Percentiles rank a stretch among this genome's conserved stretches.
phyloP scores from a whole-genome alignment of 2,113 vertebrate species.

The Gila orcuttii region DNA sequence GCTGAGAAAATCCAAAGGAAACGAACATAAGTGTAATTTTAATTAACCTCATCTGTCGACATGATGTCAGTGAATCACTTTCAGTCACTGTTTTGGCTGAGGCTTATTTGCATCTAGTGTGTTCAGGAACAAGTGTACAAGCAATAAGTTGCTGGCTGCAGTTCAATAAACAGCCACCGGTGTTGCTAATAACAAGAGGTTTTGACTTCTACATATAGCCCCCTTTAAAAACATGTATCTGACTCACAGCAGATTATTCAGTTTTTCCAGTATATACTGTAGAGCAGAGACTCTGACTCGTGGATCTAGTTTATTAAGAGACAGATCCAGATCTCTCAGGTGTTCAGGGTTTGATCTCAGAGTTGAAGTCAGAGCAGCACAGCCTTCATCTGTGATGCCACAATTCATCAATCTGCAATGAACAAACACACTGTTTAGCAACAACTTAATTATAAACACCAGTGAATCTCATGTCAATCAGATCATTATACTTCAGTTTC shows the following conservation, averaged over 20 bases:
- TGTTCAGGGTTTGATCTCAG: neutral
- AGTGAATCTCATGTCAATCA: neutral
- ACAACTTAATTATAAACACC: neutral
- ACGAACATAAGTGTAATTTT: too few species aligned
- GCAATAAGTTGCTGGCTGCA: too few species aligned
- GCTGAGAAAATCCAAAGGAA: too few species aligned
- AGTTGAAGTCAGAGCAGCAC: neutral
- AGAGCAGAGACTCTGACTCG: neutral
- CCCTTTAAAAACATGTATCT: neutral
- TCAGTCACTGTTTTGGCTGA: too few species aligned
- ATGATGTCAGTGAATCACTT: too few species aligned
- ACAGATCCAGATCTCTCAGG: neutral
- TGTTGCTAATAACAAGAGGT: too few species aligned
- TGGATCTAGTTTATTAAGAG: neutral
- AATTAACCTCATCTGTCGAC: too few species aligned
- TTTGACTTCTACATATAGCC: too few species aligned
- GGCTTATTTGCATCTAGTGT: too few species aligned
- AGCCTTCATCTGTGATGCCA: rapidly evolving
- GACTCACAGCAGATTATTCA: neutral
- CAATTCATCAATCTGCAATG: neutral
- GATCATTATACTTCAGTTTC: neutral
- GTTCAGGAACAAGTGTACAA: too few species aligned
- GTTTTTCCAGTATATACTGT: neutral
- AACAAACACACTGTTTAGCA: neutral
- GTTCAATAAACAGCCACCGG: too few species aligned